Evolutionary conservation across 1,140 invertebrate species (phyloP), one percentile per base, ranked within the genome.

Genomic region (Drosophila sturtevanti): DNA sequence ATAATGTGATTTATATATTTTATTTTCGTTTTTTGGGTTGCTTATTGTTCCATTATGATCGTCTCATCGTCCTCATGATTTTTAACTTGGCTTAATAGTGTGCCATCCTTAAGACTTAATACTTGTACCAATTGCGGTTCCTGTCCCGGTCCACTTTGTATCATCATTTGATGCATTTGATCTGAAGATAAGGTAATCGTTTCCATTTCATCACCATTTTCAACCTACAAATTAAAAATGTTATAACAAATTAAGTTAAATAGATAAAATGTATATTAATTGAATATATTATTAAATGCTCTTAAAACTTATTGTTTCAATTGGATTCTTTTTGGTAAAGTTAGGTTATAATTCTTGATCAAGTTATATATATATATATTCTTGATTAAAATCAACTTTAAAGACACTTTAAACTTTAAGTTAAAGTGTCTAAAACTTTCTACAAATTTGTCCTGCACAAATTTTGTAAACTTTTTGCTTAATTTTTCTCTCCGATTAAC

Each of bases 61-160:
- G 90, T 91, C 38, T 92, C 91, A 68, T 92, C 91, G 52, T 75
- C 77, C 73, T 92, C 41, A 0, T 93, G 18, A 93, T 93, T 77
- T 93, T 91, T 35, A 89, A 86, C 27, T 85, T 81, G 38, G 69
- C 95, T 96, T 44, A 97, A 93, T 41, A 95, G 94, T 60, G 95
- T 96, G 65, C 95, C 95, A 91, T 97, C 96, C 92, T 97, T 97
- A 37, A 96, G 93, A 58, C 96, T 96, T 75, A 97, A 94, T 68
- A 97, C 96, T 92, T 97, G 96, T 69, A 97, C 93, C 69, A 96
- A 95, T 92, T 96, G 96, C 48, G 95, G 94, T 77, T 96, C 95
- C 37, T 93, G 93, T 37, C 94, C 95, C 5, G 94, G 93, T 1
- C 94, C 93, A 78, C 95, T 93, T 93, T 96, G 94, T 91, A 96